These are phyloP conservation scores for Oscheius sp. DNA, from an alignment of 2,888 invertebrate genomes.

Conservation along the genomic window DNA sequence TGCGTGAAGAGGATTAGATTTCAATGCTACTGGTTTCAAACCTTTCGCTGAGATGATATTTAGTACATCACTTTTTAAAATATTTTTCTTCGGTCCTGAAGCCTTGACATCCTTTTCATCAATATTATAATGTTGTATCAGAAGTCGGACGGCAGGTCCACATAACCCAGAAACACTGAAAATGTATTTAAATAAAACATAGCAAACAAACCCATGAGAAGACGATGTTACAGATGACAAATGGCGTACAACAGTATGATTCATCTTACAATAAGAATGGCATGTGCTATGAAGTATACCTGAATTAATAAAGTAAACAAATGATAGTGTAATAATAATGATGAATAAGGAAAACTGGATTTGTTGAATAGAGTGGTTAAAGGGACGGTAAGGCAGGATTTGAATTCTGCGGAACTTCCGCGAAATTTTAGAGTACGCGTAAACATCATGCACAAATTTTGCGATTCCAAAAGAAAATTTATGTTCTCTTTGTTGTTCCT, in stretches of 20 bases:
- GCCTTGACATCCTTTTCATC: conserved; percentile 75
- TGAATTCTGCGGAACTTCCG: no score
- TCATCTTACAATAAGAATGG: neutral
- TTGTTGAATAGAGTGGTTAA: no score
- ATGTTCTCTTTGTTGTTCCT: no score
- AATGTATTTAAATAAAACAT: neutral
- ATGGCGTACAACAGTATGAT: neutral
- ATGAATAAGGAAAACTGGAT: no score
- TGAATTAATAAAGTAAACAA: neutral
- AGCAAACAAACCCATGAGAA: conserved; percentile 21
- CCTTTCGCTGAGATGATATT: conserved; percentile 54
- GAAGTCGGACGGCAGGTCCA: conserved; percentile 79
- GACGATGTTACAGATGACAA: conserved; percentile 12
- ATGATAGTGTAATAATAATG: no score
- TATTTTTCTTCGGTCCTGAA: conserved; percentile 79
- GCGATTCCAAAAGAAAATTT: no score
- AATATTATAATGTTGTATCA: conserved; percentile 79
- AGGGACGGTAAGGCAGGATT: no score
- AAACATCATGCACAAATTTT: no score
- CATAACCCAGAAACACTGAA: conserved; percentile 81
- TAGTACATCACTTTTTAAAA: conserved; percentile 77
- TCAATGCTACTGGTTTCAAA: conserved; percentile 49
- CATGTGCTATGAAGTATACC: neutral
- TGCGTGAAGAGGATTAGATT: conserved; percentile 36
- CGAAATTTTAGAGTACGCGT: no score